Evolutionary conservation across 2,113 vertebrate species (phyloP), one percentile per base, ranked within the genome.

Genomic region (Aptenodytes patagonicus): DNA sequence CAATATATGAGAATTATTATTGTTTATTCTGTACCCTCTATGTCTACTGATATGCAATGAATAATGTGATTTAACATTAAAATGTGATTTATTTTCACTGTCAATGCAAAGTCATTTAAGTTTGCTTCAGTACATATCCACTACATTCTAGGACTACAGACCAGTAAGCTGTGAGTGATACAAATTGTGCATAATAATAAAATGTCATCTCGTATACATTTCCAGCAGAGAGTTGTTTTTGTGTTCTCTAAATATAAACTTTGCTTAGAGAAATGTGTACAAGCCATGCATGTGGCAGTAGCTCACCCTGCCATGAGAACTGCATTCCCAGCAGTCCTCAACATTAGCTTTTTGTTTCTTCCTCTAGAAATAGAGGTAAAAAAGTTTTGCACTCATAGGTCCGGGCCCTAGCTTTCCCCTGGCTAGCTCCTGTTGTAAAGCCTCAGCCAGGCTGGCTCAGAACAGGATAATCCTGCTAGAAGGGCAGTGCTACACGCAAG

Each of bases 41-140:
- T 77, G 34, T 58, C 57, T 95, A 29, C 65, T 94, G 94, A 89
- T 61, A 77, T 93, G 93, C 58, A 91, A 11, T 73, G 91, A 89
- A 42, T 61, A 83, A 89, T 77, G 36, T 64, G 61, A 70, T 88
- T 72, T 70, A 90, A 72, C 61, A 87, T 79, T 68, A 90, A 89
- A 95, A 91, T 83, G 38, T 93, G 81, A 87, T 89, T 96, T 94
- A 95, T 90, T 90, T 94, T 93, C 64, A 31, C 51, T 94, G 87
- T 83, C 87, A 90, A 15, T 54, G 60, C 25, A 16, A 87, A 95
- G 51, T 83, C 29, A 70, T 86, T 95, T 80, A 20, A 84, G 28
- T 89, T 95, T 73, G 75, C 36, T 86, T 66, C 61, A 85, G 51
- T 80, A 58, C n/a, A 15, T 46, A 89, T 21, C 54, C 20, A 62